Evolutionary conservation across 2,888 invertebrate genomes (phyloP).

Genomic region (Abscondita cerata): DNA sequence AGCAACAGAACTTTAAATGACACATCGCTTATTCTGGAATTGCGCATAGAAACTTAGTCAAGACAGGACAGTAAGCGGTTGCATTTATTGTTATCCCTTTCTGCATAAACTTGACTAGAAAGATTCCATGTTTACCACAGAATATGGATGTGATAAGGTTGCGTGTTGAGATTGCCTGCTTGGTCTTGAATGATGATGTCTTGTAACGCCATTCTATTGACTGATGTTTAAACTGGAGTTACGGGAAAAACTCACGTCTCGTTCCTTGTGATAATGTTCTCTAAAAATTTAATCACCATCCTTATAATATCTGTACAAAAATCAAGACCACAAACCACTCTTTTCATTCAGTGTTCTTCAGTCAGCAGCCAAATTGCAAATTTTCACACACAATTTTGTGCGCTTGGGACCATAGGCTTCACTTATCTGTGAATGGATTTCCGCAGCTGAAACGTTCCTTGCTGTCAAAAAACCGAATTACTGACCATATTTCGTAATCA

Average conservation of each 20-base stretch:
- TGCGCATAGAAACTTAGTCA: not conserved
- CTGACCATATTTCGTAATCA: constrained; percentile 2
- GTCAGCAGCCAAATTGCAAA: too few species aligned
- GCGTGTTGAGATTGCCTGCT: constrained; percentile 11
- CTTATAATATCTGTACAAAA: constrained; percentile 2
- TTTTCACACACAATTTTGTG: too few species aligned
- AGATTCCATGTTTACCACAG: not conserved
- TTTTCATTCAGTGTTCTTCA: not conserved
- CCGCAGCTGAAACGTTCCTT: too few species aligned
- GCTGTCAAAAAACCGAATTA: constrained; percentile 5
- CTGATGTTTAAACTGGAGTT: not conserved
- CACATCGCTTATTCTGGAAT: constrained; percentile 9
- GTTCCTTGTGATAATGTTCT: not conserved
- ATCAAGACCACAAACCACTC: not conserved
- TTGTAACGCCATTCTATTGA: constrained; percentile 10
- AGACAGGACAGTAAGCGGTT: not conserved
- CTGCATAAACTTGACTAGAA: not conserved
- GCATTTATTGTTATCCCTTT: too few species aligned
- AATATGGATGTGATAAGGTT: constrained; percentile 8
- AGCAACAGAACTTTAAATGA: not conserved
- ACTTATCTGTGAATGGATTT: too few species aligned
- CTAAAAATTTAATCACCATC: not conserved
- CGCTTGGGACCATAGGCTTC: too few species aligned
- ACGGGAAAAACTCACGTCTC: not conserved
- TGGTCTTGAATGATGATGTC: constrained; percentile 8